phyloP scores from a whole-genome alignment of 2,888 invertebrate species.

The Thumatha senex region DNA sequence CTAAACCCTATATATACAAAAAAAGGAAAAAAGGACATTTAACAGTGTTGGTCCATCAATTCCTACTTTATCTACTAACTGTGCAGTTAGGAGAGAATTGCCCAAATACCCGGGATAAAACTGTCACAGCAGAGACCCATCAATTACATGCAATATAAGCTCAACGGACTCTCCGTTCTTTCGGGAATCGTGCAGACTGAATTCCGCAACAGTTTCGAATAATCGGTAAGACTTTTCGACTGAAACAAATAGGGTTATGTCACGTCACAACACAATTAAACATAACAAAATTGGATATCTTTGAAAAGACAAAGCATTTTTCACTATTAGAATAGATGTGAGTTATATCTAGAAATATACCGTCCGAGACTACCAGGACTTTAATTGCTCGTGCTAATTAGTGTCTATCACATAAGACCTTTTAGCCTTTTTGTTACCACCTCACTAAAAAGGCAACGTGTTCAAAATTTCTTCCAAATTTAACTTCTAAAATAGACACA shows the following conservation, averaged over 20 bases:
- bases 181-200: conserved; percentile 25
- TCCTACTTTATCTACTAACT: conserved; percentile 12
- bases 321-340: conserved; percentile 13
- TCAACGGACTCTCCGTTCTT: conserved; percentile 31
- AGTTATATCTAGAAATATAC: conserved; percentile 8
- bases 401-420: no score
- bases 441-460: no score
- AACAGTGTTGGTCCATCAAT: conserved; percentile 18
- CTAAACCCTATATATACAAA: conserved; percentile 1
- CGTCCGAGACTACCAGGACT: no score
- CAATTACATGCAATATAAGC: conserved; percentile 39
- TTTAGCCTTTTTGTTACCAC: no score
- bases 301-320: conserved; percentile 21
- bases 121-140: conserved; percentile 32
- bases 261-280: conserved; percentile 17
- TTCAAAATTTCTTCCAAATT: no score
- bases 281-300: conserved; percentile 24
- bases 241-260: conserved; percentile 25
- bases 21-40: no score
- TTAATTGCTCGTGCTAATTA: no score
- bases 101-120: conserved; percentile 35
- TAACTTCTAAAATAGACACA: no score
- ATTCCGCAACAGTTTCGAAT: conserved; percentile 32
- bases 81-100: conserved; percentile 26
- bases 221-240: conserved; percentile 17